Base-by-base conservation (phyloP, 2,113 vertebrate genomes). In the Oenanthe melanoleuca region DNA sequence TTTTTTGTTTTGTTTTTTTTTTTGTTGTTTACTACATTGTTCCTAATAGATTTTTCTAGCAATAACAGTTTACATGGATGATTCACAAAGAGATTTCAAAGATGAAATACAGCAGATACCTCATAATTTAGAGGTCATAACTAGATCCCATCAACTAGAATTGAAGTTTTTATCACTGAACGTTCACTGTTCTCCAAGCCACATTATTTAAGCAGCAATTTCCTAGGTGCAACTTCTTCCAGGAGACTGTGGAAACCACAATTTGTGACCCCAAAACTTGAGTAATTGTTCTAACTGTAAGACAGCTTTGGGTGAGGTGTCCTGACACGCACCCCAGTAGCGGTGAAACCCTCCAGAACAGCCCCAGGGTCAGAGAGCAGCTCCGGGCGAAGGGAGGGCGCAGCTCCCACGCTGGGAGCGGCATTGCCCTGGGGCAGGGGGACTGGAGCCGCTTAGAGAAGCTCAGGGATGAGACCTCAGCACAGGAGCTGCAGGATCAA, bases 401-500 rank as follows among this genome's bases (percentile, higher is more conserved):
- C 17, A 42, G 0, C 47, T 44, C 8, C 2, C 42, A 18, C 0
- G 25, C 0, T 29, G 79, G 65, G 38, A 6, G 24, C 22, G 7
- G 21, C 14, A 12, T 4, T 37, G 78, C 65, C 2, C 0, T 13
- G 45, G 60, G 53, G 29, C 65, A 64, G 26, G 11, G 21, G 38
- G 26, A 21, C 67, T 10, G 66, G 72, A 3, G 89, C 2, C 73
- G 6, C 14, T 60, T 24, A 67, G 33, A 59, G 56, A n/a, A 33
- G 40, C 57, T 77, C 81, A 28, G 23, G 57, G 83, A 34, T 34
- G 49, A 29, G 11, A 53, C 57, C 34, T 65, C 60, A 52, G 56
- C 77, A 42, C 42, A 89, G 70, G 53, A 70, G 79, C 55, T 59
- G 59, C 56, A 86, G 75, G 71, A 93, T 88, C 79, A 94, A 94